Percentiles rank a stretch among this genome's conserved stretches.
Conservation (phyloP, 2,888 invertebrate species). For the Hirtodrosophila confusa region DNA sequence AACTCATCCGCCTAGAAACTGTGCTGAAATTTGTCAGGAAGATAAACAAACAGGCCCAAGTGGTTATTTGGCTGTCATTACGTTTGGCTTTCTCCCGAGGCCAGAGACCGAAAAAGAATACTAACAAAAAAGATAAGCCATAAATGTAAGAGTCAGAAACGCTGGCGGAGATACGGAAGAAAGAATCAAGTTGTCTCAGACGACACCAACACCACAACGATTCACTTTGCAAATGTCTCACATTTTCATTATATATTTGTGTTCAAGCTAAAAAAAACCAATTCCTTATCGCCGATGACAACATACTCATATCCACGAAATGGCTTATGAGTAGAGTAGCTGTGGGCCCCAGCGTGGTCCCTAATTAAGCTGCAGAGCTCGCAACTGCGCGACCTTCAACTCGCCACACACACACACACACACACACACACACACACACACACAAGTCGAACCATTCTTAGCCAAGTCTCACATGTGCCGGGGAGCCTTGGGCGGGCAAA, state of each 20-base stretch:
- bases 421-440: no score
- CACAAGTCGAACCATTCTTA: no score
- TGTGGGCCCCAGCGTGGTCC: constrained; percentile 6
- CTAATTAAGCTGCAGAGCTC: constrained; percentile 22
- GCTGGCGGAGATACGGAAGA: constrained; percentile 26
- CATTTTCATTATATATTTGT: constrained; percentile 16
- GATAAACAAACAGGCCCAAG: constrained; percentile 7
- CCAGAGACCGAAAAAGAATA: constrained; percentile 10
- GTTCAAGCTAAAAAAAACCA: constrained; percentile 2
- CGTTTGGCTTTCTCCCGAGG: constrained; percentile 41
- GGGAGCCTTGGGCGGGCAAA: background rate
- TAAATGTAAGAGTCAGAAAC: constrained; percentile 17
- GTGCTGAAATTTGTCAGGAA: background rate
- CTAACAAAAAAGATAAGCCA: background rate
- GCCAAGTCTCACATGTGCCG: constrained; percentile 13
- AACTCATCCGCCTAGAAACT: no score
- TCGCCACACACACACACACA: no score
- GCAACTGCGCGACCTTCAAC: constrained; percentile 38
- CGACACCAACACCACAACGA: background rate
- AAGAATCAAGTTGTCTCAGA: constrained; percentile 6
- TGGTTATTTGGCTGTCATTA: constrained; percentile 17
- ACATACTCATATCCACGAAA: constrained; percentile 20
- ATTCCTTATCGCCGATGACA: constrained; percentile 51
- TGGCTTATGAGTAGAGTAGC: constrained; percentile 22
- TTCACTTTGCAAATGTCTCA: no score